phyloP scores from a whole-genome alignment of 1,140 invertebrate genomes.

The Drosophila watanabei region DNA sequence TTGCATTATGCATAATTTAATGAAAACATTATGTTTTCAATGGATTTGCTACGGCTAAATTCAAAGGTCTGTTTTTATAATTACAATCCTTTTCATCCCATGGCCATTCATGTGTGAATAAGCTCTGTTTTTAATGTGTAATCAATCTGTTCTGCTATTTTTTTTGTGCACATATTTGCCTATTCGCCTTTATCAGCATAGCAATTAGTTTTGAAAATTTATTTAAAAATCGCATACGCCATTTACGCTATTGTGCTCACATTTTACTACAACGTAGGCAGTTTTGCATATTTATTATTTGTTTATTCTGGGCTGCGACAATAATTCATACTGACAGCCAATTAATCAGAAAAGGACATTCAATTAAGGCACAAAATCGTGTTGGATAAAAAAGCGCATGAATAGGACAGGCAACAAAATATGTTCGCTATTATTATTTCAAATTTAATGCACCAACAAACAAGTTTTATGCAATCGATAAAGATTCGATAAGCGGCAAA shows the following conservation, averaged over 20 bases:
- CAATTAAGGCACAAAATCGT: constrained; percentile 82
- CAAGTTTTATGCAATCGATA: constrained; percentile 45
- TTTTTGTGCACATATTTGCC: constrained; percentile 23
- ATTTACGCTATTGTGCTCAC: constrained; percentile 66
- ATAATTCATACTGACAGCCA: constrained; percentile 81
- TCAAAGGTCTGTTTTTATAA: constrained; percentile 27
- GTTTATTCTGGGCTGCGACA: constrained; percentile 69
- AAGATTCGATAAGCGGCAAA: constrained; percentile 48
- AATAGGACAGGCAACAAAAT: constrained; percentile 55
- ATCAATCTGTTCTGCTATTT: constrained; percentile 43
- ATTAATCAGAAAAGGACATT: constrained; percentile 84
- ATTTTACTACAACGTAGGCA: constrained; percentile 59
- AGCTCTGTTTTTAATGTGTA: constrained; percentile 47
- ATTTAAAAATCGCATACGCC: constrained; percentile 45
- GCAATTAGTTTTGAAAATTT: constrained; percentile 69
- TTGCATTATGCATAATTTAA: constrained; percentile 16
- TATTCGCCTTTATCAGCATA: constrained; percentile 55
- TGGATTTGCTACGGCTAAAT: constrained; percentile 3
- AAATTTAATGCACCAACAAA: constrained; percentile 70
- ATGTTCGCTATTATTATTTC: constrained; percentile 60
- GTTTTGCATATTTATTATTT: constrained; percentile 79
- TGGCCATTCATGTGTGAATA: constrained; percentile 38
- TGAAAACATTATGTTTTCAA: constrained; percentile 19
- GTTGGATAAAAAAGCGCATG: constrained; percentile 46
- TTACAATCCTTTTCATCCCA: constrained; percentile 20